These are phyloP conservation scores for Lordiphosa collinella DNA, from an alignment of 1,140 invertebrate genomes.

Conservation along the genomic window DNA sequence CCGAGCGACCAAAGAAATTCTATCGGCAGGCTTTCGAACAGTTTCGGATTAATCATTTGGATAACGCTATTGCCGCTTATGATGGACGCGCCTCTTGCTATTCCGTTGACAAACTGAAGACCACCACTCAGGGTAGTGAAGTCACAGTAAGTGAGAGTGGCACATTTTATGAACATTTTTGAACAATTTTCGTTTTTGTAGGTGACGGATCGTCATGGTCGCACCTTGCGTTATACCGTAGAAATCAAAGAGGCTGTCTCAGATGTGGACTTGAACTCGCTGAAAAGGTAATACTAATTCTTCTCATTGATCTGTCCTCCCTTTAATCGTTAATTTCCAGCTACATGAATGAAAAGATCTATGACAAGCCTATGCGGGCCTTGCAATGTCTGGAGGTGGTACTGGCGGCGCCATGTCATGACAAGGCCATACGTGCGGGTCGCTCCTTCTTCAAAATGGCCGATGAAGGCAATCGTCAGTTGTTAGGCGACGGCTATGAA, in stretches of 20 bases:
- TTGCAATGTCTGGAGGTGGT: constrained; percentile 92
- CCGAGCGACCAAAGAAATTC: constrained; percentile 81
- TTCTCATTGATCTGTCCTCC: not conserved
- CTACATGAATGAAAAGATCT: constrained; percentile 64
- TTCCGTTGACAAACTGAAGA: constrained; percentile 31
- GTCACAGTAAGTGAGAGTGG: constrained; percentile 35
- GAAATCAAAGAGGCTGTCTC: constrained; percentile 82
- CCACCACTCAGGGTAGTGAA: constrained; percentile 11
- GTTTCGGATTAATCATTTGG: constrained; percentile 50
- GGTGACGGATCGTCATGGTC: constrained; percentile 43
- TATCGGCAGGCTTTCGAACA: constrained; percentile 70
- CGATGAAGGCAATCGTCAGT: not conserved
- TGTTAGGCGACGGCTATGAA: constrained; percentile 84
- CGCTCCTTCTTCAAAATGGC: constrained; percentile 79
- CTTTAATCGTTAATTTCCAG: constrained; percentile 15
- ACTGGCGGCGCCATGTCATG: constrained; percentile 79
- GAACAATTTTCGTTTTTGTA: not conserved
- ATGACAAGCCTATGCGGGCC: constrained; percentile 83
- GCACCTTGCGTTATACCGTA: constrained; percentile 81
- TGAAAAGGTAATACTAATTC: constrained; percentile 73
- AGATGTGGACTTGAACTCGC: constrained; percentile 81
- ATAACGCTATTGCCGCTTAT: constrained; percentile 82
- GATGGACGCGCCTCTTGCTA: constrained; percentile 84
- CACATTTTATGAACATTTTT: not conserved
- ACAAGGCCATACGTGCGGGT: constrained; percentile 82